Evolutionary conservation across 2,888 invertebrate genomes (phyloP).

Genomic region (Timema cristinae): DNA sequence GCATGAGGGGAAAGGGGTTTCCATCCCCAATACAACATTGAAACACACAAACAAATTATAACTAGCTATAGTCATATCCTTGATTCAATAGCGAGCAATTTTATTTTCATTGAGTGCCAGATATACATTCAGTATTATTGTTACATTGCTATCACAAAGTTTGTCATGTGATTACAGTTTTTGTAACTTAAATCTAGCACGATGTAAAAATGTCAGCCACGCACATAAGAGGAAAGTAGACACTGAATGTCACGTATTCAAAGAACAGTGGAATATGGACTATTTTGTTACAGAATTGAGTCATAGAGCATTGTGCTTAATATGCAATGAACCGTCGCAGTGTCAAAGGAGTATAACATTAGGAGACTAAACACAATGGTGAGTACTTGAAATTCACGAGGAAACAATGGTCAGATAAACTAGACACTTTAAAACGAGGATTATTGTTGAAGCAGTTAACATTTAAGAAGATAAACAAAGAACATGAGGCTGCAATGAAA

Average conservation of each 20-base stretch:
- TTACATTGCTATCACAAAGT: neutral
- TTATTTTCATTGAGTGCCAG: no score
- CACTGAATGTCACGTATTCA: neutral
- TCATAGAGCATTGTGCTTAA: neutral
- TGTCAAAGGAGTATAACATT: neutral
- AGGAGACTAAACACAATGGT: neutral
- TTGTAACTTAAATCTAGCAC: neutral
- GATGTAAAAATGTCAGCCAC: neutral
- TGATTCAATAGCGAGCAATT: no score
- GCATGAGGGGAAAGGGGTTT: no score
- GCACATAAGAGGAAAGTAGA: neutral
- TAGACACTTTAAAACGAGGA: slow-evolving; percentile 5
- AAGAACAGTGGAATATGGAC: neutral
- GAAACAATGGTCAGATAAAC: neutral
- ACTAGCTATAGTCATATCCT: no score
- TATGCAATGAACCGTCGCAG: neutral
- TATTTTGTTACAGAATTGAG: neutral
- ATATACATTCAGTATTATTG: neutral
- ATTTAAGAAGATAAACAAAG: neutral
- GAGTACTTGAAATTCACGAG: neutral
- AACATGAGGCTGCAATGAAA: neutral
- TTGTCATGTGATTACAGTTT: neutral
- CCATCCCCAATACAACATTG: no score
- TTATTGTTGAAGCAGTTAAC: neutral
- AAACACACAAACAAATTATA: no score